Evolutionary conservation across 2,113 vertebrate genomes (phyloP).

Genomic region (Neopipo cinnamomea): DNA sequence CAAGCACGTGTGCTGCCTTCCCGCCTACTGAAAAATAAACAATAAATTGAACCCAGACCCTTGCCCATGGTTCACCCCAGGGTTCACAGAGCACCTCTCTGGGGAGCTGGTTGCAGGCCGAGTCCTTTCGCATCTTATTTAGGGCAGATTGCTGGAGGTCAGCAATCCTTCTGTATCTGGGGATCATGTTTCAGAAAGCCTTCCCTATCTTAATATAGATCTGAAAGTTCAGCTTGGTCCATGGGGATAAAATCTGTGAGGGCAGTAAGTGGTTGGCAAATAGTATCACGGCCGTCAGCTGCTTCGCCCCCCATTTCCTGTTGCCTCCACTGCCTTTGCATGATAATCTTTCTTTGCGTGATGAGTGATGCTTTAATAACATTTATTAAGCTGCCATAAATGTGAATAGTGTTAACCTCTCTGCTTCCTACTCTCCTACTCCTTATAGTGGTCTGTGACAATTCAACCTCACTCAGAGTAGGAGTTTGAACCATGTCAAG

Average conservation of each 20-base stretch:
- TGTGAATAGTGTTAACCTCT: not conserved
- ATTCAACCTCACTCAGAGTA: not conserved
- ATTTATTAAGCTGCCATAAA: not conserved
- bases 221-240: conserved; percentile 28
- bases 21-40: not conserved
- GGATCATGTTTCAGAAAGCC: not conserved
- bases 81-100: not conserved
- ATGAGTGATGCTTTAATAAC: not conserved
- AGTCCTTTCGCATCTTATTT: not conserved
- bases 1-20: not conserved
- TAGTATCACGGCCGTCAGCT: not conserved
- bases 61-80: not conserved
- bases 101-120: not conserved
- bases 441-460: not conserved
- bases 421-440: not conserved
- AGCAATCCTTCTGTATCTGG: not conserved
- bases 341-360: not conserved
- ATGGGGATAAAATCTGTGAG: not conserved
- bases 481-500: not conserved
- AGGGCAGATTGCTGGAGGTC: not conserved
- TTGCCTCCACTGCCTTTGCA: not conserved
- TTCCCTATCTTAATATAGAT: conserved; percentile 21
- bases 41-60: not conserved
- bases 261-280: not conserved
- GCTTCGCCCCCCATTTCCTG: not conserved